Evolutionary conservation across 2,113 vertebrate genomes (phyloP), one percentile per base, ranked within the genome.

Genomic region (Megaceryle torquata): DNA sequence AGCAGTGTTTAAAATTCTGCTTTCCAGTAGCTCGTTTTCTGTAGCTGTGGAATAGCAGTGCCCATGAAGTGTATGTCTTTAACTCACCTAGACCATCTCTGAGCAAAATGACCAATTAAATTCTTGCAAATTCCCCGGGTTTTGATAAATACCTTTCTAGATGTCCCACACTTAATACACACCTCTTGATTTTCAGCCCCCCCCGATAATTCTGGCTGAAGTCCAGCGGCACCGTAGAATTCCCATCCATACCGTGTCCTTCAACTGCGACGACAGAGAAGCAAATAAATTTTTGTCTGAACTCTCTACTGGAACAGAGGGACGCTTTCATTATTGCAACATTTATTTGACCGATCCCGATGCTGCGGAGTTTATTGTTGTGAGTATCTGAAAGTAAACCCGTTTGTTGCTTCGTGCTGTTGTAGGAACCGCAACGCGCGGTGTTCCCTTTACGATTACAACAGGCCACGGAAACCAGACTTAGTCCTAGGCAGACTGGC

Each of bases 191-290:
- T 95, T 95, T 69, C 93, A 99, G 98, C 97, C 97, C 20, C 91
- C 96, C 4, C 57, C 46, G 15, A 74, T 64, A 63, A 97, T 98
- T 95, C 82, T 98, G 78, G 51, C 95, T 15, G 92, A 98, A 71
- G 93, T 98, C 17, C 97, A 81, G 20, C 56, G 63, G 78, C 75
- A 93, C 41, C 56, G 78, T 64, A 97, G 93, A 67, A 95, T 98
- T 86, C 98, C 98, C 29, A 81, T 99, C 69, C 98, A 98, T 54
- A 97, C 98, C 41, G 94, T 98, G 53, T 98, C 98, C 78, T 98
- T 98, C 93, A 98, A 97, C 96, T 98, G 98, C 89, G 95, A 98
- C 46, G 98, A 98, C 77, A 91, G 29, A 25, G 93, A 96, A 93
- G 98, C 98, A 16, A 98, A 98, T 81, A 88, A 44, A 71, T 98